Evolutionary conservation across 2,797 vertebrate species (phyloP).

Genomic region (Pseudomugil gertrudae): DNA sequence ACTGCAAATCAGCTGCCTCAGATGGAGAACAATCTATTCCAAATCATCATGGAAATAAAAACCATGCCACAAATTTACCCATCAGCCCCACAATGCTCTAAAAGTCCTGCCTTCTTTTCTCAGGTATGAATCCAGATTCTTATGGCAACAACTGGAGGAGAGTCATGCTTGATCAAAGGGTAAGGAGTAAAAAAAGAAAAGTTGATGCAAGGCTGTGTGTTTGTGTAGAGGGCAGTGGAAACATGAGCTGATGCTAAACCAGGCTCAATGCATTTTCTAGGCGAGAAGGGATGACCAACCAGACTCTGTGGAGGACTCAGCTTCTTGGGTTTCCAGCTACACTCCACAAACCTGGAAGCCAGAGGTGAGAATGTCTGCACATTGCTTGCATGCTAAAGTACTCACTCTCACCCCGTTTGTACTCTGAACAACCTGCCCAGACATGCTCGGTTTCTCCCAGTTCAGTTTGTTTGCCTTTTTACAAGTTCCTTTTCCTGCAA

Average conservation of each 20-base stretch:
- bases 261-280: slow-evolving; percentile 51
- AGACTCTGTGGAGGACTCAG: slow-evolving; percentile 29
- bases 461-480: slow-evolving; percentile 31
- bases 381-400: slow-evolving; percentile 11
- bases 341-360: slow-evolving; percentile 67
- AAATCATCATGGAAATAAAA: no score
- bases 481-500: slow-evolving; percentile 18
- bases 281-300: slow-evolving; percentile 8
- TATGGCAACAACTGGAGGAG: slow-evolving; percentile 29
- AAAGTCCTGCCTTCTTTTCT: slow-evolving; percentile 24
- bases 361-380: slow-evolving; percentile 60
- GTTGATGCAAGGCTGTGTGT: slow-evolving; percentile 1
- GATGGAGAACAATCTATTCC: background rate
- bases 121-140: slow-evolving; percentile 34
- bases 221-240: background rate
- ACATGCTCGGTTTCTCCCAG: slow-evolving; percentile 36
- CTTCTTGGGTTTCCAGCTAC: slow-evolving; percentile 47
- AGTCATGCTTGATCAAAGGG: slow-evolving; percentile 31
- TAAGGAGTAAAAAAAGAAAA: slow-evolving; percentile 32
- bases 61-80: background rate
- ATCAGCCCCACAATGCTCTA: background rate
- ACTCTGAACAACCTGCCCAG: slow-evolving; percentile 47
- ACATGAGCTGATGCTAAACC: slow-evolving; percentile 17
- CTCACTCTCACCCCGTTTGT: slow-evolving; percentile 37
- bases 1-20: background rate